Evolutionary conservation across 1,140 invertebrate species (phyloP).

Genomic region (Eumeta japonica): DNA sequence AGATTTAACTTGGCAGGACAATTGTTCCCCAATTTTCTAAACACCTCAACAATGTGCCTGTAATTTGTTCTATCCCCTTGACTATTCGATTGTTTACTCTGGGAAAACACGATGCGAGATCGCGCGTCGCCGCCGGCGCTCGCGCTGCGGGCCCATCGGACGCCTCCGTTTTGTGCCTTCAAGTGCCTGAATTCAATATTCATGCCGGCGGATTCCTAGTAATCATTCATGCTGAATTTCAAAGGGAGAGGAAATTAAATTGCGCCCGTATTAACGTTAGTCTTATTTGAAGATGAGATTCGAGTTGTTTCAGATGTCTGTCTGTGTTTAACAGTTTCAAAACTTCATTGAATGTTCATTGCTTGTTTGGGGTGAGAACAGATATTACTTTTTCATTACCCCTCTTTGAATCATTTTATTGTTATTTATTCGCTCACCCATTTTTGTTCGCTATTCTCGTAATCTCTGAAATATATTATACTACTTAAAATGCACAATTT

Average conservation of each 20-base stretch:
- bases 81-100: conserved; percentile 34
- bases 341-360: too few relatives aligned
- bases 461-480: too few relatives aligned
- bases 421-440: too few relatives aligned
- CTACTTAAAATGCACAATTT: too few relatives aligned
- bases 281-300: background rate
- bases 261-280: conserved; percentile 24
- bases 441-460: too few relatives aligned
- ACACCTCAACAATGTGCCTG: conserved; percentile 41
- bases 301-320: background rate
- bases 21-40: conserved; percentile 49
- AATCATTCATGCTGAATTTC: conserved; percentile 26
- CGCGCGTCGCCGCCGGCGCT: too few relatives aligned
- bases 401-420: too few relatives aligned
- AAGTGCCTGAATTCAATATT: conserved; percentile 33
- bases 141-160: conserved; percentile 14
- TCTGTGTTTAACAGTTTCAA: background rate
- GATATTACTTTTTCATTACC: too few relatives aligned
- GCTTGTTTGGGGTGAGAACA: too few relatives aligned
- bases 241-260: conserved; percentile 24
- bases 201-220: conserved; percentile 32
- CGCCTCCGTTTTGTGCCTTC: conserved; percentile 23
- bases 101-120: conserved; percentile 34
- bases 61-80: conserved; percentile 43
- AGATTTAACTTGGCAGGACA: conserved; percentile 43